Base-by-base conservation (phyloP, 2,113 vertebrate species). In the Dicerorhinus sumatrensis region DNA sequence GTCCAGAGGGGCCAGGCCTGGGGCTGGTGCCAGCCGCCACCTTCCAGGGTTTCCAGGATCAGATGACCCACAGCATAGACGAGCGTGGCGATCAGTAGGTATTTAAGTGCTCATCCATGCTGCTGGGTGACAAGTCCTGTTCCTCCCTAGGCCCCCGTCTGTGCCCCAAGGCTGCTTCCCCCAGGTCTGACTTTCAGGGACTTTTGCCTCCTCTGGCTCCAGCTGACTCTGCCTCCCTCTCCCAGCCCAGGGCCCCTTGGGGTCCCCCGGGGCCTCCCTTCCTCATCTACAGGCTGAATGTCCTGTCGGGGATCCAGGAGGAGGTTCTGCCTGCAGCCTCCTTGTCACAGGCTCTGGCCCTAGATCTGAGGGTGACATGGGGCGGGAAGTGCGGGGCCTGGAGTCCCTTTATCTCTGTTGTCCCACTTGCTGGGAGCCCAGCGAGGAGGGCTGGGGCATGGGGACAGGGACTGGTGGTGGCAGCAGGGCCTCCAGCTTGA, bases 281-380 rank as follows among this genome's bases (percentile, higher is more conserved):
- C 42, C n/a, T 84, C 18, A n/a, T 56, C 76, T 21, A 17, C 14
- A 8, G 76, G 69, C 18, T 58, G 69, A 65, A 2, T 1, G 1
- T 10, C 29, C 0, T 16, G 2, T 12, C 0, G 0, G 58, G 63
- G 31, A 1, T n/a, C 20, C 54, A 12, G 7, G 46, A 31, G n/a
- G n/a, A n/a, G 5, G 33, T 27, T n/a, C 42, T 17, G 72, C 48
- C 36, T 3, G 3, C 33, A 51, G 81, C 58, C 42, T 63, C 27
- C 70, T 46, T 56, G 12, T 18, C 56, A 36, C 33, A 25, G 90
- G 39, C 48, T 25, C 42, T 14, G 21, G 65, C 27, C 39, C 11
- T 31, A 9, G 72, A 5, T 18, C 58, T 29, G 33, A 39, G 56
- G 33, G 79, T 4, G 67, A 13, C 14, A 1, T 6, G 27, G 14